These are phyloP conservation scores for Sclerurus mexicanus DNA, from an alignment of 2,113 vertebrate genomes.

Conservation along the genomic window DNA sequence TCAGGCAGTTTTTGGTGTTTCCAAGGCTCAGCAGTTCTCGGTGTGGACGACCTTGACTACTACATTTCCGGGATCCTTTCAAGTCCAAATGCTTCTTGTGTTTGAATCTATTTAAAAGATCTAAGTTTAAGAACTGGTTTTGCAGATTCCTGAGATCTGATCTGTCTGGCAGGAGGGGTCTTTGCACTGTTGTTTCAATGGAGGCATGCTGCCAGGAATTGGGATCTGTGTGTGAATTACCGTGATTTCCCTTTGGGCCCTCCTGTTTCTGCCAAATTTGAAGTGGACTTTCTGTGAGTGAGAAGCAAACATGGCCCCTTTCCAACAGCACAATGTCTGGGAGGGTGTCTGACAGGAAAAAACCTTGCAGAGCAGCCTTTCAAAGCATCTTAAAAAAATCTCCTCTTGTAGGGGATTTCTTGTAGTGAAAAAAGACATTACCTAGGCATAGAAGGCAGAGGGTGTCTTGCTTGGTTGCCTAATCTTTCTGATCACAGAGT, in stretches of 20 bases:
- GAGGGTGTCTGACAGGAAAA: not conserved
- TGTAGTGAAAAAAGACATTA: not conserved
- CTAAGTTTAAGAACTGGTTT: not conserved
- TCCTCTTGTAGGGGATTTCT: not conserved
- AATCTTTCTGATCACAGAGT: not conserved
- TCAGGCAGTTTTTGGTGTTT: not conserved
- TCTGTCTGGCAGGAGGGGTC: not conserved
- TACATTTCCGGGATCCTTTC: not conserved
- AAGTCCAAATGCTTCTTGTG: not conserved
- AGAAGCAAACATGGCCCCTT: constrained; percentile 24
- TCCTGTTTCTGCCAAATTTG: constrained; percentile 4
- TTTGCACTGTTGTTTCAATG: not conserved
- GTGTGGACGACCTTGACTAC: not conserved
- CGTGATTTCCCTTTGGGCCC: not conserved
- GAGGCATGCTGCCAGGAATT: constrained; percentile 16
- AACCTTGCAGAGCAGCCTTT: not conserved
- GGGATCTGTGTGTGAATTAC: constrained; percentile 23
- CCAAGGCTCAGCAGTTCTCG: not conserved
- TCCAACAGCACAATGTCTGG: constrained; percentile 10
- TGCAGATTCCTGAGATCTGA: not conserved
- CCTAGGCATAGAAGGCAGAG: not conserved
- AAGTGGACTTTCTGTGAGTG: constrained; percentile 36
- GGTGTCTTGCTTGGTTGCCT: not conserved
- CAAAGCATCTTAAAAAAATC: not conserved
- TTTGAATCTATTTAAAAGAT: not conserved